Evolutionary conservation across 64 coral and sea anemone species (phyloP), one percentile per base, ranked within the genome.

Genomic region (Montipora foliosa): DNA sequence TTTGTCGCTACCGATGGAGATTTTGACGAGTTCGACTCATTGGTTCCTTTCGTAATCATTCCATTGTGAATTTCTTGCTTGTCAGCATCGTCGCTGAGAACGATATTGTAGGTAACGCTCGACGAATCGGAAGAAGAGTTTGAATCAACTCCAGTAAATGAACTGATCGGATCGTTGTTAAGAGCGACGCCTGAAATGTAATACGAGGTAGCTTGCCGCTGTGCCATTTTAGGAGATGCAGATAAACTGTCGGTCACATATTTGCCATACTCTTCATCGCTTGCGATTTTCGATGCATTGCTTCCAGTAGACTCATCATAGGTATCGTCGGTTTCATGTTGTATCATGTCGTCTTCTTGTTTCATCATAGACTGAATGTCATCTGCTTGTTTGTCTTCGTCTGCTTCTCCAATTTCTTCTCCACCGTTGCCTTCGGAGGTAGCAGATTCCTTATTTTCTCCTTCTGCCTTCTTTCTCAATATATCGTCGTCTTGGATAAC

Each of bases 401-500:
- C 62, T 19, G 25, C 59, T 25, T 70, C 82, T n/a, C 62, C 66
- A 50, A 86, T 7, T 8, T 72, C 82, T 8, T 50, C 66, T 2
- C 66, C 66, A n/a, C 20, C 47, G 66, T 50, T 86, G 15, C 46
- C 64, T 22, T 86, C 64, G 3, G 82, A 50, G 15, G 82, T 49
- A 3, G 47, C 7, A 3, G 82, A n/a, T 86, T 14, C 66, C 8
- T 72, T 70, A 64, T 51, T 16, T 13, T 86, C 82, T 21, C 6
- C 82, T 72, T 86, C 82, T 57, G 53, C 53, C 19, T 48, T 44
- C 66, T 86, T 86, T 4, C 64, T 21, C 64, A 86, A 12, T 64
- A 86, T 71, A 5, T 86, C 82, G 45, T 86, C 82, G 46, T 86
- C 82, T 47, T 86, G 82, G 66, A 86, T 86, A 5, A 86, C 82